Percentiles rank a stretch among this genome's conserved stretches.
Conservation (phyloP, 2,888 invertebrate genomes). For the Arenicola marina region DNA sequence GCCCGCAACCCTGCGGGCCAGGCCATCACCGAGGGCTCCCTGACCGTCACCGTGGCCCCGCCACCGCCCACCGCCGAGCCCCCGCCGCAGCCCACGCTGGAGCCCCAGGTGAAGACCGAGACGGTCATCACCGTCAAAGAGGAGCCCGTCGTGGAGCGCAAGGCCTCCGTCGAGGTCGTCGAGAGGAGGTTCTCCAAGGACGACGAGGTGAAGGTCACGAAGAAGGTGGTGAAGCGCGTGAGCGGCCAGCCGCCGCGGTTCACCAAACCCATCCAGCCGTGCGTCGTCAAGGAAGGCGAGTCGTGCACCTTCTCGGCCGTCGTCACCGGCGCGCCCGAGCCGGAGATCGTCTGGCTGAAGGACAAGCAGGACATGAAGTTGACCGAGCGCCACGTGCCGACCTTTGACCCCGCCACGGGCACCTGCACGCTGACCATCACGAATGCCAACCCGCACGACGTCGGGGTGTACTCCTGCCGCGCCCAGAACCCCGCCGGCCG, state of each 20-base stretch:
- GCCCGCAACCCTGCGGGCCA: conserved; percentile 69
- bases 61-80: conserved; percentile 1
- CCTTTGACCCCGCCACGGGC: conserved; percentile 64
- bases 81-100: conserved; percentile 1
- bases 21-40: conserved; percentile 71
- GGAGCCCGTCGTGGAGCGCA: conserved; percentile 11
- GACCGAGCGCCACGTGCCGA: conserved; percentile 9
- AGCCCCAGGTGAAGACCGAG: background rate
- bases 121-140: background rate
- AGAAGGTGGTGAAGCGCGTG: conserved; percentile 35
- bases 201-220: conserved; percentile 27
- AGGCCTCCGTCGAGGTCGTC: conserved; percentile 11
- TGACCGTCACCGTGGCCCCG: conserved; percentile 25
- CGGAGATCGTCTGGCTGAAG: conserved; percentile 73
- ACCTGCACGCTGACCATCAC: conserved; percentile 76
- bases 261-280: conserved; percentile 37
- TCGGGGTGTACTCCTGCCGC: conserved; percentile 85
- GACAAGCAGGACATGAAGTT: conserved; percentile 62
- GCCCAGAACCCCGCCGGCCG: conserved; percentile 89
- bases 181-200: conserved; percentile 12
- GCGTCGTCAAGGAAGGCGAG: conserved; percentile 67
- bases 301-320: conserved; percentile 77
- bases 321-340: conserved; percentile 74
- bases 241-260: conserved; percentile 37
- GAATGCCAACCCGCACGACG: conserved; percentile 80